A percentile compares a stretch with the other conserved stretches of the same genome.
phyloP scores from a whole-genome alignment of 2,797 vertebrate species.

The Labeo calbasu region DNA sequence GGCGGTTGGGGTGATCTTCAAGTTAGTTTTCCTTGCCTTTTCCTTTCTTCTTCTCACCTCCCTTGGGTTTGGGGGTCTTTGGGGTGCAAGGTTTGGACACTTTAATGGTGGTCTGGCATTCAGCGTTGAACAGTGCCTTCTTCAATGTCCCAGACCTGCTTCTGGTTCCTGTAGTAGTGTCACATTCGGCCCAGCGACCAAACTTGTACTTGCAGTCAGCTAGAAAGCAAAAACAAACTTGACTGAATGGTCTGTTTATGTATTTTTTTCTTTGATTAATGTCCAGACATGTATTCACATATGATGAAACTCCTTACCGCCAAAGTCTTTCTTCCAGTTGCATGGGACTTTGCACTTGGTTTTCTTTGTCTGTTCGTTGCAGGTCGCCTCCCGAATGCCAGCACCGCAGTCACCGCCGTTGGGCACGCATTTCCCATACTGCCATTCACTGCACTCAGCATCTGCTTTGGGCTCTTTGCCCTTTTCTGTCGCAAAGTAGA shows the following conservation, averaged over 20 bases:
- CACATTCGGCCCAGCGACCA: slow-evolving; percentile 87
- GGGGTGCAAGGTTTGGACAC: slow-evolving; percentile 90
- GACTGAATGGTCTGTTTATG: not conserved
- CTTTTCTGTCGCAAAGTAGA: slow-evolving; percentile 72
- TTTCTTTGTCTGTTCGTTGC: slow-evolving; percentile 83
- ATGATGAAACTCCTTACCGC: slow-evolving; percentile 77
- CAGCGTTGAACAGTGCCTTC: slow-evolving; percentile 88
- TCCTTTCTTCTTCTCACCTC: slow-evolving; percentile 82
- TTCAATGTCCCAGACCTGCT: slow-evolving; percentile 86
- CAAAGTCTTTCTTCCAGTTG: slow-evolving; percentile 98
- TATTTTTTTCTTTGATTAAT: not conserved
- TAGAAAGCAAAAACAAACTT: slow-evolving; percentile 58
- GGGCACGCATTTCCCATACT: slow-evolving; percentile 86
- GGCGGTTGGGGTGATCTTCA: slow-evolving; percentile 30
- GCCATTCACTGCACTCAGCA: slow-evolving; percentile 84
- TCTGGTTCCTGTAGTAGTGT: slow-evolving; percentile 81
- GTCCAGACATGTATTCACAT: not conserved
- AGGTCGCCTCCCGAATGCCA: slow-evolving; percentile 87
- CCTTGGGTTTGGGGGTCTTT: slow-evolving; percentile 85
- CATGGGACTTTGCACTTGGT: slow-evolving; percentile 92
- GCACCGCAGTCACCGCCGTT: slow-evolving; percentile 88
- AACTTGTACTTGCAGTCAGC: slow-evolving; percentile 97
- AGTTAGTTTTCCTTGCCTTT: slow-evolving; percentile 82
- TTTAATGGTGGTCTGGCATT: slow-evolving; percentile 85
- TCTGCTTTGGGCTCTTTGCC: slow-evolving; percentile 71